phyloP scores from a whole-genome alignment of 2,113 vertebrate species.

The Sarotherodon lohbergeri region DNA sequence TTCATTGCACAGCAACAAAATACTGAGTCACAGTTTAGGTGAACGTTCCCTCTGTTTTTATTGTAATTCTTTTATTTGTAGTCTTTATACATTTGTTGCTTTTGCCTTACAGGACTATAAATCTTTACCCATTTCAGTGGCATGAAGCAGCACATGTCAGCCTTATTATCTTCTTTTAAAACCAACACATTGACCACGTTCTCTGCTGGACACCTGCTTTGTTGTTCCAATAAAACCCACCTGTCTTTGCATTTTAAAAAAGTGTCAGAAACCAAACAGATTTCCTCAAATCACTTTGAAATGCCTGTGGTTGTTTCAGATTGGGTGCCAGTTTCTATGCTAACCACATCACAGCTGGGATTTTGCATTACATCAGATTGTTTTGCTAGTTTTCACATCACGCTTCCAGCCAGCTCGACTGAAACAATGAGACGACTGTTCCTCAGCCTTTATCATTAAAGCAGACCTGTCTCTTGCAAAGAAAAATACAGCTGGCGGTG shows the following conservation, averaged over 20 bases:
- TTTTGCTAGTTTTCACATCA: neutral
- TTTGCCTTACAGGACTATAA: neutral
- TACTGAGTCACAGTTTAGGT: neutral
- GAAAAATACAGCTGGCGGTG: constrained; percentile 47
- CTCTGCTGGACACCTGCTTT: constrained; percentile 41
- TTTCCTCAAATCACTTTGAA: neutral
- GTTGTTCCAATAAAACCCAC: constrained; percentile 44
- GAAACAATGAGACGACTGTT: constrained; percentile 69
- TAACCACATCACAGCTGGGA: neutral
- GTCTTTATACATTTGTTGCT: neutral
- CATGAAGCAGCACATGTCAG: neutral
- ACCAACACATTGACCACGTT: neutral
- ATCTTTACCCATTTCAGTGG: neutral
- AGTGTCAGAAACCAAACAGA: neutral
- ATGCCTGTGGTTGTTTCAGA: neutral
- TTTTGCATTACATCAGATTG: neutral
- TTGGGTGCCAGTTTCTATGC: neutral
- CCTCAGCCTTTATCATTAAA: constrained; percentile 50
- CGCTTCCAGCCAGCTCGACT: neutral
- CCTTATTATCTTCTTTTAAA: neutral
- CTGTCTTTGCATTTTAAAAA: neutral
- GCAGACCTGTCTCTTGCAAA: constrained; percentile 45
- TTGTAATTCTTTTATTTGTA: neutral
- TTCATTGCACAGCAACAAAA: neutral
- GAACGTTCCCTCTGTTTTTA: neutral